A percentile compares a stretch with the other conserved stretches of the same genome.
These are phyloP conservation scores for Ormyrus thymus DNA, from an alignment of 2,888 invertebrate species.

Conservation along the genomic window DNA sequence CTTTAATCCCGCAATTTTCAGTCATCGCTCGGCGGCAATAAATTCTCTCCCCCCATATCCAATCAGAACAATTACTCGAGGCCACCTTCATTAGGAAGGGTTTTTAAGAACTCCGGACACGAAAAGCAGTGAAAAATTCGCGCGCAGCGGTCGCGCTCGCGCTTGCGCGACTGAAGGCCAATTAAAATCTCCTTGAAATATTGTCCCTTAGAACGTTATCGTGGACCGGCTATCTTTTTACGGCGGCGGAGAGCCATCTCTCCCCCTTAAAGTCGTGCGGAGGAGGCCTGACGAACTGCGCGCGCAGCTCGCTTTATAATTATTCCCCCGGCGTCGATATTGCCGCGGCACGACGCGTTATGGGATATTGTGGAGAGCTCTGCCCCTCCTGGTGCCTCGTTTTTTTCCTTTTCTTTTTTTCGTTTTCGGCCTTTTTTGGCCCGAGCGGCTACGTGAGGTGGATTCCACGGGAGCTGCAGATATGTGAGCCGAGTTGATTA, in stretches of 20 bases:
- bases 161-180: conserved; percentile 39
- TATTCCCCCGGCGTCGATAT: conserved; percentile 67
- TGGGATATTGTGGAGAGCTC: too few species aligned
- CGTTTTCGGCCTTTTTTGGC: too few species aligned
- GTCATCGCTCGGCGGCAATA: neutral
- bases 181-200: conserved; percentile 56
- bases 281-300: conserved; percentile 50
- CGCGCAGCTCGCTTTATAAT: conserved; percentile 67
- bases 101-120: neutral
- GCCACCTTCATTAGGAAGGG: conserved; percentile 3
- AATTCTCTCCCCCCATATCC: neutral
- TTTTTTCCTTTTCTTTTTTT: too few species aligned
- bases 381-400: too few species aligned
- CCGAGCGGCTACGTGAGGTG: too few species aligned
- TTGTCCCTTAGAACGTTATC: conserved; percentile 49
- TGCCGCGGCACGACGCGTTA: conserved; percentile 55
- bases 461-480: too few species aligned
- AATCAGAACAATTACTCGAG: conserved; percentile 8
- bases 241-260: neutral
- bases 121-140: conserved; percentile 31
- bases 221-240: conserved; percentile 50
- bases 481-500: too few species aligned
- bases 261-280: conserved; percentile 63
- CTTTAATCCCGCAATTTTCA: neutral
- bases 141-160: neutral